A percentile compares a stretch with the other conserved stretches of the same genome.
Conservation (phyloP, 92 coral and sea anemone species). For the Ricordea florida region DNA sequence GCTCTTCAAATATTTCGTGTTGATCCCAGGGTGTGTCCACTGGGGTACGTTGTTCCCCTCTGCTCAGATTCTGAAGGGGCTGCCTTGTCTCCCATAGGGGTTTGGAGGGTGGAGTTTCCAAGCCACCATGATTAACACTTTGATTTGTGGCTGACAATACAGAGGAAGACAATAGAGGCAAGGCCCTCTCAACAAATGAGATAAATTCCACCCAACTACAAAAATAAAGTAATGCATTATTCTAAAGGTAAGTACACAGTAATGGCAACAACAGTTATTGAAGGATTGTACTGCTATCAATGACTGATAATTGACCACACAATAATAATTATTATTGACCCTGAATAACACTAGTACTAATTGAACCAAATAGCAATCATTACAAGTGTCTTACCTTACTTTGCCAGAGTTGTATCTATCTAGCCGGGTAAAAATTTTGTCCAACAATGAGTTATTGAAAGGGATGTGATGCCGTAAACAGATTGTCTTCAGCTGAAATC, state of each 20-base stretch:
- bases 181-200: slow-evolving; percentile 77
- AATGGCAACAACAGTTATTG: neutral
- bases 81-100: slow-evolving; percentile 87
- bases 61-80: slow-evolving; percentile 60
- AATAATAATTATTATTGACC: too few species aligned
- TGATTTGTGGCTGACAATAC: slow-evolving; percentile 11
- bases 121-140: slow-evolving; percentile 6
- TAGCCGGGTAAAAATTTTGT: slow-evolving; percentile 70
- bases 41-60: slow-evolving; percentile 26
- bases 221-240: neutral
- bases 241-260: neutral
- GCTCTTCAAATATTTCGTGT: slow-evolving; percentile 46
- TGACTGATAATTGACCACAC: too few species aligned
- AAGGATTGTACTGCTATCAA: neutral
- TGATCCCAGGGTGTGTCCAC: slow-evolving; percentile 49
- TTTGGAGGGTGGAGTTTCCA: slow-evolving; percentile 67
- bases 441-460: slow-evolving; percentile 79
- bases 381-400: slow-evolving; percentile 45
- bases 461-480: slow-evolving; percentile 77
- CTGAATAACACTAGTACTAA: too few species aligned
- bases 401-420: slow-evolving; percentile 70
- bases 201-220: slow-evolving; percentile 78
- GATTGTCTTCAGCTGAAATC: slow-evolving; percentile 62
- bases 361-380: neutral
- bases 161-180: slow-evolving; percentile 59